A percentile compares a stretch with the other conserved stretches of the same genome.
Conservation (phyloP, 1,140 invertebrate species). For the Whitmania pigra region DNA sequence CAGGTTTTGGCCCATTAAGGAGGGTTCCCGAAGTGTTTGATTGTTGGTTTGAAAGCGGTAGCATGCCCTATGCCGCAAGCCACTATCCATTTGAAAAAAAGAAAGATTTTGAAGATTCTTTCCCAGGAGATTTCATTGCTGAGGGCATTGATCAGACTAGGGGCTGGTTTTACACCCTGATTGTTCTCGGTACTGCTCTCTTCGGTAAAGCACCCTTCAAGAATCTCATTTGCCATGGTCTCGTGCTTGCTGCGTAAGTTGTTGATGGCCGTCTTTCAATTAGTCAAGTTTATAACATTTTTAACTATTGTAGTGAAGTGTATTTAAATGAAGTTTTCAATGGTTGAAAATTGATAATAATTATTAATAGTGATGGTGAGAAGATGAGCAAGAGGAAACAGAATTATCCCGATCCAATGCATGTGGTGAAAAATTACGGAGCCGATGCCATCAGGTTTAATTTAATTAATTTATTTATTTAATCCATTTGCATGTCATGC, state of each 20-base stretch:
- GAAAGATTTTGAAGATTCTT: slow-evolving; percentile 80
- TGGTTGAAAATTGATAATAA: neutral
- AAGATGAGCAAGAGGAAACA: slow-evolving; percentile 99
- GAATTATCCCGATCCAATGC: slow-evolving; percentile 92
- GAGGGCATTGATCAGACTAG: slow-evolving; percentile 98
- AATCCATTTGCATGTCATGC: neutral
- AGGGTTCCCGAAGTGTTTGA: slow-evolving; percentile 92
- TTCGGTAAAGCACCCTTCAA: slow-evolving; percentile 94
- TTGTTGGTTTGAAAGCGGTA: slow-evolving; percentile 99
- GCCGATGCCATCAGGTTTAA: slow-evolving; percentile 70
- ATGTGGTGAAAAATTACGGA: slow-evolving; percentile 81
- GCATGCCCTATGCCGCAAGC: slow-evolving; percentile 94
- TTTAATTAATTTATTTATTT: no score
- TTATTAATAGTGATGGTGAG: slow-evolving; percentile 63
- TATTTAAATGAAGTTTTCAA: neutral
- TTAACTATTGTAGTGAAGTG: neutral
- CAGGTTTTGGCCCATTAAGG: slow-evolving; percentile 65
- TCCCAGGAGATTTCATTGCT: slow-evolving; percentile 98
- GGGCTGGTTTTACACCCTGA: slow-evolving; percentile 95
- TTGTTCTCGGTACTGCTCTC: slow-evolving; percentile 89
- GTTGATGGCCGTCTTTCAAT: neutral
- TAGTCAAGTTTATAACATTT: neutral
- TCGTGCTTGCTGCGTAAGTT: slow-evolving; percentile 64
- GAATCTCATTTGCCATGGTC: slow-evolving; percentile 87
- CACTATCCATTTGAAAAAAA: slow-evolving; percentile 85